These are phyloP conservation scores for Lampropteryx suffumata DNA, from an alignment of 2,888 invertebrate species.

Conservation along the genomic window DNA sequence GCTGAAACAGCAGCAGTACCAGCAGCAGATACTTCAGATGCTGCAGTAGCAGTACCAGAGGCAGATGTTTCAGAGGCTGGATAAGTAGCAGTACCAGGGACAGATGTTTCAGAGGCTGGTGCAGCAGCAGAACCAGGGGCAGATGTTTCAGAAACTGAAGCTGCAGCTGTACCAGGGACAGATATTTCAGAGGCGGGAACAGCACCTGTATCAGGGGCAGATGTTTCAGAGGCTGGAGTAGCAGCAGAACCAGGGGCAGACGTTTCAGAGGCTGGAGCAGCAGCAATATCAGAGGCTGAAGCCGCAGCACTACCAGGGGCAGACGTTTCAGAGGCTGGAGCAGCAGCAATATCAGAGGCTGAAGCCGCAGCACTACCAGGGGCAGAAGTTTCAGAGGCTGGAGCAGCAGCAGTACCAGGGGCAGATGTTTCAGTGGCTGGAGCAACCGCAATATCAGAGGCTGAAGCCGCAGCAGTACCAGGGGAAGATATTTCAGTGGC, in stretches of 20 bases:
- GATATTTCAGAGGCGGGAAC: conserved; percentile 1
- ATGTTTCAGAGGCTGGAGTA: too few species aligned
- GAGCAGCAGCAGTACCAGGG: neutral
- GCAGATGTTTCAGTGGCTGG: neutral
- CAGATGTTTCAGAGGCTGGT: neutral
- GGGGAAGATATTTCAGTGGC: neutral
- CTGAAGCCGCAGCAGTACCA: too few species aligned
- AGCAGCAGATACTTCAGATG: neutral
- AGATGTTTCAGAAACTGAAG: neutral
- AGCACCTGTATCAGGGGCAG: neutral
- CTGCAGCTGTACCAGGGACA: neutral
- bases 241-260: too few species aligned
- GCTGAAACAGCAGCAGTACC: neutral
- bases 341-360: neutral
- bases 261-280: neutral
- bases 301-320: neutral
- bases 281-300: neutral
- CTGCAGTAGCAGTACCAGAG: neutral
- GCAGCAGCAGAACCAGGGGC: too few species aligned
- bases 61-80: neutral
- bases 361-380: too few species aligned
- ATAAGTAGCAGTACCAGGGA: neutral
- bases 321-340: too few species aligned
- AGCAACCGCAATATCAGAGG: neutral
- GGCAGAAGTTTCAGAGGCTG: neutral